phyloP scores from a whole-genome alignment of 2,113 vertebrate genomes.

The Meleagris gallopavo region DNA sequence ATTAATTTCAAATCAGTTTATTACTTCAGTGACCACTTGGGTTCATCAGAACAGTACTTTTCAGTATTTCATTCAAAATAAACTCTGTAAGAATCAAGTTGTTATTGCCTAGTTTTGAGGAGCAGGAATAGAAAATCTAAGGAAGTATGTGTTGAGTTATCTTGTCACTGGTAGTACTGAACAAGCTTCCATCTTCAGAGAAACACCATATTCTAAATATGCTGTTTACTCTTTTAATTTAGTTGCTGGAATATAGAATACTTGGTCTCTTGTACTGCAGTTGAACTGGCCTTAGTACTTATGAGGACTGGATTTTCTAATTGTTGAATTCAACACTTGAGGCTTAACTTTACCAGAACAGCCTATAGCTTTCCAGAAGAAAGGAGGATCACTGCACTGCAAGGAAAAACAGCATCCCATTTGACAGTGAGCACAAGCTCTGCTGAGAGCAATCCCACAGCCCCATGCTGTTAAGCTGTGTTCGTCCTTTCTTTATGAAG shows the following conservation, averaged over 20 bases:
- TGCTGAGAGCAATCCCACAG: neutral
- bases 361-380: neutral
- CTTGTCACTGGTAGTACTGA: neutral
- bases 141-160: neutral
- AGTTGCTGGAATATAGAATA: neutral
- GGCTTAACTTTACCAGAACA: neutral
- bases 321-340: neutral
- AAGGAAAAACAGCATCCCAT: neutral
- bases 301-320: neutral
- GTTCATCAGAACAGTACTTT: neutral
- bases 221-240: neutral
- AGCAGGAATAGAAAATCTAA: neutral
- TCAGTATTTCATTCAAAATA: neutral
- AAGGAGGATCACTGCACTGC: neutral
- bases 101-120: neutral
- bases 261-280: neutral
- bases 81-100: neutral
- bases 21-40: neutral
- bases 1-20: neutral
- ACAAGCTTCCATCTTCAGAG: neutral
- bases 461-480: fast-evolving
- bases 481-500: neutral
- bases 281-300: neutral
- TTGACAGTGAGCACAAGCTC: fast-evolving
- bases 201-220: neutral